These are phyloP conservation scores for Araneus ventricosus DNA, from an alignment of 1,140 invertebrate genomes.

Conservation along the genomic window DNA sequence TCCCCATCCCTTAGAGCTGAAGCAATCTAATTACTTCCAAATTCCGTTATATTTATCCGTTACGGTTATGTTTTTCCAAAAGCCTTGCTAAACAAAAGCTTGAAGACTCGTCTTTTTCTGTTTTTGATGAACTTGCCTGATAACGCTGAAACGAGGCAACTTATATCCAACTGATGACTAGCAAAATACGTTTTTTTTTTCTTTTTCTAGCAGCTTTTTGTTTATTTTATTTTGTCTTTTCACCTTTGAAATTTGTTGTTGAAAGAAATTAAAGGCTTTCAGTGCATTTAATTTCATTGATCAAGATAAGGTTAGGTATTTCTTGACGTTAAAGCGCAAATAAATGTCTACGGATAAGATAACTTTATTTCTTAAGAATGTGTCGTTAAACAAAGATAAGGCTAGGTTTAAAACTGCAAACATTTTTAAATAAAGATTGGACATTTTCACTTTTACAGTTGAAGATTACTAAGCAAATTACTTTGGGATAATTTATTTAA, in stretches of 20 bases:
- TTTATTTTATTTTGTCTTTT: background rate
- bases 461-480: too few relatives aligned
- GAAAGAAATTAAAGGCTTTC: background rate
- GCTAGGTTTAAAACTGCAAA: background rate
- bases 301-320: background rate
- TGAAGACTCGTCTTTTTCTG: background rate
- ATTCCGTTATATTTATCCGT: constrained; percentile 44
- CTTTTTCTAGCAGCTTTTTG: background rate
- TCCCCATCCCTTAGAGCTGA: constrained; percentile 23
- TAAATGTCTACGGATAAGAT: background rate
- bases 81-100: background rate
- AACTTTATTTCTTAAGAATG: background rate
- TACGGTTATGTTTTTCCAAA: constrained; percentile 30
- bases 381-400: background rate
- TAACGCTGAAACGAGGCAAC: background rate
- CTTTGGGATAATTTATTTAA: too few relatives aligned
- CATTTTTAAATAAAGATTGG: too few relatives aligned
- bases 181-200: background rate
- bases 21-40: constrained; percentile 35
- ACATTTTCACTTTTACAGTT: too few relatives aligned
- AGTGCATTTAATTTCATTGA: background rate
- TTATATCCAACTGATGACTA: background rate
- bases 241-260: background rate
- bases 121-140: constrained; percentile 48
- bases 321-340: background rate